Evolutionary conservation across 2,888 invertebrate genomes (phyloP), one percentile per base, ranked within the genome.

Genomic region (Ennomos erosarius): DNA sequence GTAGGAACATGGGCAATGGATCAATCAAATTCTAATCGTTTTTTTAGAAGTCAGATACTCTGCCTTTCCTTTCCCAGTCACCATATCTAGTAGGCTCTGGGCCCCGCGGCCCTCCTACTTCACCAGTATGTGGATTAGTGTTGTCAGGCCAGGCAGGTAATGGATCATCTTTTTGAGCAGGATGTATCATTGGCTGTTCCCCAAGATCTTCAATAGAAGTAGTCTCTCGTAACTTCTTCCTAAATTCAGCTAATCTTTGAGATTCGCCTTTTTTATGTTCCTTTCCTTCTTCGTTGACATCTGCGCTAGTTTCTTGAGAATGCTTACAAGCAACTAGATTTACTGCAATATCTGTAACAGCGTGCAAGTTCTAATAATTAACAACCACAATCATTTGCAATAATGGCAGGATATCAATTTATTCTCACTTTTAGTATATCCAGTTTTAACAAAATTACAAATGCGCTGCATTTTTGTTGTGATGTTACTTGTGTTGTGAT

Each of bases 51-150:
- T 99, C 99, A 1, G 97, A 94, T 39, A 98, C 98, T 80, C 99
- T 93, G 61, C 99, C 99, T 82, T 99, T 99, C 69, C 99, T 94
- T 84, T 99, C 99, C 99, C 99, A 99, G 89, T 99, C 99, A 1
- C 99, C 99, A 90, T 98, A 99, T 71, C 99, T 94, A 10, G 99
- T 99, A 9, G 99, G 99, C 92, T 99, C 99, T 0, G 99, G 99
- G 8, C 99, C 99, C 73, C 95, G 93, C 0, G 99, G 99, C 0
- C 99, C 99, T 38, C 98, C 98, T 57, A 98, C 91, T 94, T 99
- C 99, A 10, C 99, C 99, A 8, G 99, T 99, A 58, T 94, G 78
- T 6, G 99, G 99, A 89, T 99, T 99, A 1, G 93, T 95, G 77
- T 97, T 95, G 78, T 98, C 94, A 10, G 99, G 98, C 94, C 96